These are phyloP conservation scores for Melikaiella ostensackeni DNA, from an alignment of 2,888 invertebrate species.

Conservation along the genomic window DNA sequence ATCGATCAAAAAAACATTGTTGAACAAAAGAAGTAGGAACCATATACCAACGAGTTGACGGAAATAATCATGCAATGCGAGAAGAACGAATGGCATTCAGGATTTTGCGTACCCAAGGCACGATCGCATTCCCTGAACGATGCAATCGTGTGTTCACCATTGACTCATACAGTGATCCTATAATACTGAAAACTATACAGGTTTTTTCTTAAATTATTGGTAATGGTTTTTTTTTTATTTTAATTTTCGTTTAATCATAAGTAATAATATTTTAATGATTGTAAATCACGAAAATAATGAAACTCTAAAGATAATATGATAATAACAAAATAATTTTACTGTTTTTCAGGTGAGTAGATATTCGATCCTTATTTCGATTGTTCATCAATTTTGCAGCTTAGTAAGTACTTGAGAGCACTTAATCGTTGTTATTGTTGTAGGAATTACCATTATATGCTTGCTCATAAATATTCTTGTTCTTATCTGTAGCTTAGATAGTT, in stretches of 20 bases:
- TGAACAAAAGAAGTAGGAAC: neutral
- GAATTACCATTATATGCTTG: neutral
- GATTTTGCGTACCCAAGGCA: slow-evolving; percentile 15
- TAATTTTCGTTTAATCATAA: too few species aligned
- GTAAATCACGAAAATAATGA: too few species aligned
- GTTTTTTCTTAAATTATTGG: too few species aligned
- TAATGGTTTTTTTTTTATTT: too few species aligned
- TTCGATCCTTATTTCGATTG: neutral
- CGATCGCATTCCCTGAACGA: neutral
- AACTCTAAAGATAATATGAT: neutral
- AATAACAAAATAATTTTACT: neutral
- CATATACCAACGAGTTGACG: neutral
- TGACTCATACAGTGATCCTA: neutral
- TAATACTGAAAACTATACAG: neutral
- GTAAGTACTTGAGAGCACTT: neutral
- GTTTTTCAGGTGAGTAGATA: slow-evolving; percentile 2
- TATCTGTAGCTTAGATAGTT: neutral
- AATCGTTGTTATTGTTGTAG: neutral
- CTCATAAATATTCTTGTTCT: neutral
- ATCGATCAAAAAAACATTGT: neutral
- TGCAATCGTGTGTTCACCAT: neutral
- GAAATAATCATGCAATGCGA: slow-evolving; percentile 1
- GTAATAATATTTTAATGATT: too few species aligned
- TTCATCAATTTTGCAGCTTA: neutral
- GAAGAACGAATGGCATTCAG: neutral